These are phyloP conservation scores for Pseudocheirus occidentalis DNA, from an alignment of 2,797 vertebrate genomes.

Conservation along the genomic window DNA sequence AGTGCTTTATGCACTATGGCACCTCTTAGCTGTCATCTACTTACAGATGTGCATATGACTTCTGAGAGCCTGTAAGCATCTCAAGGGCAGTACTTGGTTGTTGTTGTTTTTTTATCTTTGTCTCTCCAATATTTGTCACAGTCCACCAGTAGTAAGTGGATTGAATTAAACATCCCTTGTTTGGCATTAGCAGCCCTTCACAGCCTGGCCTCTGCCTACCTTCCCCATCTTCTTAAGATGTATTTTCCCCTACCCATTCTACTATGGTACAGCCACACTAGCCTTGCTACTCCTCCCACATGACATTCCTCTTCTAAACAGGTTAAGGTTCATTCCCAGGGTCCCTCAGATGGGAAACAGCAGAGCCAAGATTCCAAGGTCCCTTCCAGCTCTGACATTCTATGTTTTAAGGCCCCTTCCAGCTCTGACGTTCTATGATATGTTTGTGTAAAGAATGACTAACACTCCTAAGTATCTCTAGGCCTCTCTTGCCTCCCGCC, in stretches of 20 bases:
- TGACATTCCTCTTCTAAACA: neutral
- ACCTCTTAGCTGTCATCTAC: neutral
- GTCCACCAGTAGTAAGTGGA: neutral
- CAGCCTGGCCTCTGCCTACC: neutral
- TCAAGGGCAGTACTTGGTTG: neutral
- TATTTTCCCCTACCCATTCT: neutral
- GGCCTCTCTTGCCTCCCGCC: constrained; percentile 58
- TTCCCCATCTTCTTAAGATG: neutral
- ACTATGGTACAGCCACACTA: neutral
- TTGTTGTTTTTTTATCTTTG: neutral
- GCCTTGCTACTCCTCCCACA: neutral
- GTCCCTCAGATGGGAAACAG: neutral
- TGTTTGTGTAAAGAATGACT: neutral
- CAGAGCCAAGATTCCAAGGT: neutral
- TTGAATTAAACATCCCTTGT: neutral
- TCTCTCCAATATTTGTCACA: neutral
- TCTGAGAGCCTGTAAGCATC: neutral
- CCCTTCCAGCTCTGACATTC: neutral
- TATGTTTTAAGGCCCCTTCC: neutral
- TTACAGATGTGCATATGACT: neutral
- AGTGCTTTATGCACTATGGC: neutral
- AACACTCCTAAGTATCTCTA: neutral
- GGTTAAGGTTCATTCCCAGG: neutral
- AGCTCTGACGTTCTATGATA: neutral
- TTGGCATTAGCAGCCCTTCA: neutral